These are phyloP conservation scores for Doris montereyensis DNA, from an alignment of 2,888 invertebrate genomes.

Conservation along the genomic window DNA sequence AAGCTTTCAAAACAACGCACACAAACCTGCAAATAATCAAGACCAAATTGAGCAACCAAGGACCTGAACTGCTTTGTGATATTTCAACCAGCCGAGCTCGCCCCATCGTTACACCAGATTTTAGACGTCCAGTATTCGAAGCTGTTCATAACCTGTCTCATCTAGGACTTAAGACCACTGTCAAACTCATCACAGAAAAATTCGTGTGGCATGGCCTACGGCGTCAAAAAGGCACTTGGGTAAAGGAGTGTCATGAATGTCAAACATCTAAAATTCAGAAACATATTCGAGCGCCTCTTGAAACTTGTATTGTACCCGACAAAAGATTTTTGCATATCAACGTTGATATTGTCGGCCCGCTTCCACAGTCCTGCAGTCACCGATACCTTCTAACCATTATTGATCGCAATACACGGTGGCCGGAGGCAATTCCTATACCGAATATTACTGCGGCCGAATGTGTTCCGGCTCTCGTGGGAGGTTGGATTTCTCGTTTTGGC, in stretches of 20 bases:
- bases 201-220: constrained; percentile 18
- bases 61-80: constrained; percentile 22
- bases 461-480: background rate
- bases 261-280: constrained; percentile 14
- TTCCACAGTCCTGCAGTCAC: background rate
- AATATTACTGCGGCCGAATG: background rate
- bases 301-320: background rate
- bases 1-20: constrained; percentile 7
- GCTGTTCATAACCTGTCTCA: constrained; percentile 17
- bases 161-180: constrained; percentile 17
- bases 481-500: background rate
- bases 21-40: constrained; percentile 5
- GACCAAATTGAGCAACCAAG: background rate
- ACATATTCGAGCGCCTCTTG: background rate
- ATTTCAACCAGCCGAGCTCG: background rate
- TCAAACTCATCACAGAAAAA: constrained; percentile 18
- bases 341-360: background rate
- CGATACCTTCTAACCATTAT: background rate
- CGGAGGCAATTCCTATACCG: background rate
- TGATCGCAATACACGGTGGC: constrained; percentile 17
- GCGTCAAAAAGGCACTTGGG: background rate
- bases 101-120: constrained; percentile 23
- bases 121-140: constrained; percentile 25
- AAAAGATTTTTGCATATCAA: constrained; percentile 3
- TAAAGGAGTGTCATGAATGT: constrained; percentile 15